phyloP scores from a whole-genome alignment of 2,888 invertebrate genomes.

The Drosophila macrospina region DNA sequence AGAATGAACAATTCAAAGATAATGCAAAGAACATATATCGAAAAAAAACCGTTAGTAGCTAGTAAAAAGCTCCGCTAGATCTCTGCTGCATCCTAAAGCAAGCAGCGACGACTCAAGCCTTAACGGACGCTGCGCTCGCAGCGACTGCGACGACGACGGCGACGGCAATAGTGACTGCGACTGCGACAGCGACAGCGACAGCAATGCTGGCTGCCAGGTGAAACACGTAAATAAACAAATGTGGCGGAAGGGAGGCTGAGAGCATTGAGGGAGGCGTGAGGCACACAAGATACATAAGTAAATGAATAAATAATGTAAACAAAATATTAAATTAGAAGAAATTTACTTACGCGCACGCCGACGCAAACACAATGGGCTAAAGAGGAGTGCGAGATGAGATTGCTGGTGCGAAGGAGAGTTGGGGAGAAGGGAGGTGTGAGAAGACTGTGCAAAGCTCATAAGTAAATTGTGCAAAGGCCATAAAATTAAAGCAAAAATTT shows the following conservation, averaged over 20 bases:
- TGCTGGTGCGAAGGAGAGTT: background rate
- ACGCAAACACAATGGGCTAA: slow-evolving; percentile 54
- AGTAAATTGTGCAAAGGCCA: slow-evolving; percentile 63
- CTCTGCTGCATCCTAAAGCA: slow-evolving; percentile 17
- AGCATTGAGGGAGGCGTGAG: slow-evolving; percentile 1
- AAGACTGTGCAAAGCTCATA: slow-evolving; percentile 39
- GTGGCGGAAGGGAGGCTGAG: slow-evolving; percentile 27
- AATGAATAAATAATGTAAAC: slow-evolving; percentile 79
- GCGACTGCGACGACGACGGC: slow-evolving; percentile 2
- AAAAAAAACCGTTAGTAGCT: slow-evolving; percentile 1
- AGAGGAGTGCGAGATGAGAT: slow-evolving; percentile 1
- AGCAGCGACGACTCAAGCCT: background rate
- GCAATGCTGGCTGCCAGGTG: slow-evolving; percentile 35
- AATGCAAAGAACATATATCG: background rate
- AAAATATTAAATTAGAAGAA: slow-evolving; percentile 80
- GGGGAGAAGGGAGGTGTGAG: slow-evolving; percentile 12
- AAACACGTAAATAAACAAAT: slow-evolving; percentile 54
- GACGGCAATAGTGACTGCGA: background rate
- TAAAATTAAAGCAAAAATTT: slow-evolving; percentile 66
- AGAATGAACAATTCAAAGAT: background rate
- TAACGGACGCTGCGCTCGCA: background rate
- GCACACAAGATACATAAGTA: slow-evolving; percentile 70
- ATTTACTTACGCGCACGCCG: slow-evolving; percentile 74
- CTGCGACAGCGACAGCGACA: slow-evolving; percentile 12
- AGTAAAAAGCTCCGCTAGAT: slow-evolving; percentile 12